phyloP scores from a whole-genome alignment of 2,888 invertebrate species.

The Phoronis australis region DNA sequence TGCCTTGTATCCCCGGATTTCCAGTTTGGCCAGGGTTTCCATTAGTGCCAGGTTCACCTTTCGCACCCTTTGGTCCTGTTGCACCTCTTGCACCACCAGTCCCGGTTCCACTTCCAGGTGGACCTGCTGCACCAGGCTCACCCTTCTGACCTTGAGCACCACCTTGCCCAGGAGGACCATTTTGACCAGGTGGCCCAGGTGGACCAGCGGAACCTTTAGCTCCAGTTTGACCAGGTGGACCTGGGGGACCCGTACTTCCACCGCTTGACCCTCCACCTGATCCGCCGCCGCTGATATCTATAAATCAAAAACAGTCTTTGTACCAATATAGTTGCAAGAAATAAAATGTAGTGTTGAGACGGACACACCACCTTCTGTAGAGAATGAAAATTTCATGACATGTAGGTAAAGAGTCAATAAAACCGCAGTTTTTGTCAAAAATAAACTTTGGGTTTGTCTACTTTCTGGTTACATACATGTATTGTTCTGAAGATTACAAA shows the following conservation, averaged over 20 bases:
- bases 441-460: no score
- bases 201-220: not conserved
- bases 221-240: not conserved
- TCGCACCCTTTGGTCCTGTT: conserved; percentile 10
- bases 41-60: conserved; percentile 9
- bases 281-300: not conserved
- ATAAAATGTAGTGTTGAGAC: no score
- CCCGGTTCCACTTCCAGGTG: not conserved
- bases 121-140: conserved; percentile 6
- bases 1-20: conserved; percentile 45
- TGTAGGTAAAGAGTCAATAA: no score
- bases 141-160: conserved; percentile 5
- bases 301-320: no score
- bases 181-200: not conserved
- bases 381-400: no score
- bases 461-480: no score
- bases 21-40: conserved; percentile 14
- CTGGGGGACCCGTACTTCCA: not conserved
- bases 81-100: conserved; percentile 2
- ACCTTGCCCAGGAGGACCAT: not conserved
- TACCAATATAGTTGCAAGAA: no score
- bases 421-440: no score
- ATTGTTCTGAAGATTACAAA: no score
- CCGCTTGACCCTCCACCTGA: not conserved
- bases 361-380: no score